Percentiles rank a stretch among this genome's conserved stretches.
Conservation (phyloP, 2,888 invertebrate genomes). For the Pinctada fucata region DNA sequence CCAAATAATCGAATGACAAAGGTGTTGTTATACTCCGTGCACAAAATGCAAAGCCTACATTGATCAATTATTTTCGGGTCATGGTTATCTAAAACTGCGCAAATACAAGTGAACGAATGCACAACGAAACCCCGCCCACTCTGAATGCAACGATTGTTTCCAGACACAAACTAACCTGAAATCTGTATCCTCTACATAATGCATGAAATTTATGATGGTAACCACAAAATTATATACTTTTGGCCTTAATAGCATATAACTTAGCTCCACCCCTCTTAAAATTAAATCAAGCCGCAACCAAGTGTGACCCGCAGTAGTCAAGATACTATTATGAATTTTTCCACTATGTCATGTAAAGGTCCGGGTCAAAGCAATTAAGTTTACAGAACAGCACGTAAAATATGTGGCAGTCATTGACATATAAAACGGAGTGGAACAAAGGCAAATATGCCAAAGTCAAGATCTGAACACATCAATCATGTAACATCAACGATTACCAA, state of each 20-base stretch:
- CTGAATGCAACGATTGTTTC: too few species aligned
- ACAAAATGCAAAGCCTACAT: conserved; percentile 24
- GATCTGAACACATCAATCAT: conserved; percentile 23
- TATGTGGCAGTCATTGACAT: conserved; percentile 28
- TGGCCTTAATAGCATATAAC: conserved; percentile 14
- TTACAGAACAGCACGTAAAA: conserved; percentile 24
- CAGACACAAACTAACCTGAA: too few species aligned
- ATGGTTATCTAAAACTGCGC: conserved; percentile 11
- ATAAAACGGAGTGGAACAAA: conserved; percentile 12
- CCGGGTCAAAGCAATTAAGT: conserved; percentile 28
- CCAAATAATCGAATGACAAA: conserved; percentile 25
- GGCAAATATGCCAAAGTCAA: conserved; percentile 18
- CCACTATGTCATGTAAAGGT: conserved; percentile 9
- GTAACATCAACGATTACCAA: conserved; percentile 11
- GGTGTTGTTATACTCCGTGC: conserved; percentile 30
- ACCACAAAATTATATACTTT: background rate
- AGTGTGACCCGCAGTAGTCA: background rate
- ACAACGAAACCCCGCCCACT: background rate
- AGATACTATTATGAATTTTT: background rate
- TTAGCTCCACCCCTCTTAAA: conserved; percentile 15
- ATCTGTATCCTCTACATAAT: too few species aligned
- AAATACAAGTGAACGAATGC: background rate
- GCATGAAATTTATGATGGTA: background rate
- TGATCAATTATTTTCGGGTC: conserved; percentile 35
- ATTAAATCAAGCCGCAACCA: background rate